Base-by-base conservation (phyloP, 92 coral and sea anemone species). In the Diadumene lineata region DNA sequence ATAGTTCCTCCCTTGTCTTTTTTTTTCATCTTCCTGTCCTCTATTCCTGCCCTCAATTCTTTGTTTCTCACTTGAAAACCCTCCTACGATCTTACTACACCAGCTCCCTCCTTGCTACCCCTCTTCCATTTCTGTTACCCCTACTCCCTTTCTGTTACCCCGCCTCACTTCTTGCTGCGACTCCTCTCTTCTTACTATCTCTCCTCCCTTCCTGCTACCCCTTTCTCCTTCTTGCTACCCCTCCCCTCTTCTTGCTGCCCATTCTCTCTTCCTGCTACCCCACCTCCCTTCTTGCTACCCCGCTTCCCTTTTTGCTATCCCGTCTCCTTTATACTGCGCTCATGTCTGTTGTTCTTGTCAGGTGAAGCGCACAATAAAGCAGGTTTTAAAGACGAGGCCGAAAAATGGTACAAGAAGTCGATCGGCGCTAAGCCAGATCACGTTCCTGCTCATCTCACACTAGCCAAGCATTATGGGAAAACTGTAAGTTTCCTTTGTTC, bases 401-500 rank as follows among this genome's bases (percentile, higher is more conserved):
- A 94, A 48, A 75, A 71, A 63, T 94, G 98, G 97, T 94, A 94
- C 84, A 91, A 81, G 57, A 79, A 78, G 70, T 94, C 98, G 31
- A 79, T 94, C 43, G 69, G 68, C 60, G 70, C 86, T 61, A 94
- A 94, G 81, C 90, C 92, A 1, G 86, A 90, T 72, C 98, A 94
- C 87, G 70, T 94, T 64, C 91, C 98, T 31, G 98, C 89, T 18
- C 88, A 85, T 56, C 82, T 94, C 38, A 87, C 97, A 19, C 82
- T 82, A 24, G 98, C 98, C 50, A 94, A 94, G 72, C 92, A 80
- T 73, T 84, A 84, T 19, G 72, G 86, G 31, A 94, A 84, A 74
- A 67, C 74, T 56, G 96, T 90, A 58, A 56, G 57, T 19, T 1
- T n/a, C n/a, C n/a, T n/a, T n/a, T n/a, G n/a, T n/a, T n/a, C n/a